phyloP scores from a whole-genome alignment of 1,140 invertebrate genomes.

The Sycophila sp. region DNA sequence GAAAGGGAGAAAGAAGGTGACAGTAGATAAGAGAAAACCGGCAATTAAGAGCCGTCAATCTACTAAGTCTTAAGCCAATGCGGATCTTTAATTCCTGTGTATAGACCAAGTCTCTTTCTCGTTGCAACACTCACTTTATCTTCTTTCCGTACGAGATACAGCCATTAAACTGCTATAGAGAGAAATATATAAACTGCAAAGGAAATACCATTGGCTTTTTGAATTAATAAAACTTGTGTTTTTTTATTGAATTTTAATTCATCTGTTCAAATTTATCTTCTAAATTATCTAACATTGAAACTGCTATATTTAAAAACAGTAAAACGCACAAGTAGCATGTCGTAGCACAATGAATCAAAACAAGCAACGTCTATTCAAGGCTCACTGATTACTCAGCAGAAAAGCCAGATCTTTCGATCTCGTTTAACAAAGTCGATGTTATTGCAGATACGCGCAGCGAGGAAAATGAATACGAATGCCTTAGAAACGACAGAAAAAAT shows the following conservation, averaged over 20 bases:
- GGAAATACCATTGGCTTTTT: too few species aligned
- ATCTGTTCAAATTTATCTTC: too few species aligned
- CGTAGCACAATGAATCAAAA: slow-evolving; percentile 8
- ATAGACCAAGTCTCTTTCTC: too few species aligned
- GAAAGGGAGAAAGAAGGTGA: slow-evolving; percentile 54
- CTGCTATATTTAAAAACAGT: too few species aligned
- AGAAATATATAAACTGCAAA: too few species aligned
- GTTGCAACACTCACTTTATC: not conserved
- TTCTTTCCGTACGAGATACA: not conserved
- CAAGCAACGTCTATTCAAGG: slow-evolving; percentile 15
- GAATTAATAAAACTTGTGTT: too few species aligned
- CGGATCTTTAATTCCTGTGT: slow-evolving; percentile 19
- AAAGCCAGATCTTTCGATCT: slow-evolving; percentile 12
- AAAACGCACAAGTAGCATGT: not conserved
- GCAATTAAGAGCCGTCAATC: slow-evolving; percentile 62
- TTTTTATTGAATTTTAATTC: too few species aligned
- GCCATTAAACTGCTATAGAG: too few species aligned
- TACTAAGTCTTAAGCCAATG: slow-evolving; percentile 32
- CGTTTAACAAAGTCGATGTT: not conserved
- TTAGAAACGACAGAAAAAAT: not conserved
- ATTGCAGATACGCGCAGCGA: not conserved
- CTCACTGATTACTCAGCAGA: slow-evolving; percentile 32
- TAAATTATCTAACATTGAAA: too few species aligned
- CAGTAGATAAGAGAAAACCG: slow-evolving; percentile 62
- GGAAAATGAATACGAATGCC: not conserved